Percentiles rank a stretch among this genome's conserved stretches.
Evolutionary conservation across 2,113 vertebrate genomes (phyloP).

Genomic region (Gasterosteus aculeatus): DNA sequence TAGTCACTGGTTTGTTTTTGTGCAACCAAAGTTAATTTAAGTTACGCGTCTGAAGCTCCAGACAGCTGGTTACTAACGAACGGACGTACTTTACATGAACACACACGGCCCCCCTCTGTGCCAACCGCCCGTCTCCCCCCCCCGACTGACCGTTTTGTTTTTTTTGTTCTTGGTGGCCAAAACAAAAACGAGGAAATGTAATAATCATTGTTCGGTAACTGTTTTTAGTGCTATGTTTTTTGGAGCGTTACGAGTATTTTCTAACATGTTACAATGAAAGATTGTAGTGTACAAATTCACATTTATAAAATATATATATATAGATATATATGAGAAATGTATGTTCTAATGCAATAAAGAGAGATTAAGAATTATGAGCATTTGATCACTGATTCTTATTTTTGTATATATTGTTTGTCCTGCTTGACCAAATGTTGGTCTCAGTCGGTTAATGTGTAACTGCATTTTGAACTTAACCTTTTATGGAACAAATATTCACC

Average conservation of each 20-base stretch:
- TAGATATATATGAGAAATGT: slow-evolving; percentile 81
- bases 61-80: not conserved
- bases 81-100: not conserved
- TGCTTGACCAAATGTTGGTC: not conserved
- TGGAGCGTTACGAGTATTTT: slow-evolving; percentile 84
- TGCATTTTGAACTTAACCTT: not conserved
- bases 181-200: slow-evolving; percentile 76
- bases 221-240: slow-evolving; percentile 87
- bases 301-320: slow-evolving; percentile 83
- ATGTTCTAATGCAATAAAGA: slow-evolving; percentile 88
- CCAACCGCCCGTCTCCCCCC: slow-evolving; percentile 47
- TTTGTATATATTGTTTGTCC: not conserved
- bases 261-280: slow-evolving; percentile 86
- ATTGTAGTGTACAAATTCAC: slow-evolving; percentile 89
- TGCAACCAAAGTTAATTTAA: no score
- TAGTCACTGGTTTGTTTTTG: not conserved
- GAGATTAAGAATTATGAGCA: slow-evolving; percentile 71
- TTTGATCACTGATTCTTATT: not conserved
- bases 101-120: no score
- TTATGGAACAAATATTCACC: not conserved
- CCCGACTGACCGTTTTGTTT: slow-evolving; percentile 41
- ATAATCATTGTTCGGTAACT: slow-evolving; percentile 84
- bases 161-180: slow-evolving; percentile 69
- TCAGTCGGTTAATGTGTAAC: not conserved
- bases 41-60: not conserved